Conservation (phyloP, 2,113 vertebrate genomes). For the Python bivittatus region DNA sequence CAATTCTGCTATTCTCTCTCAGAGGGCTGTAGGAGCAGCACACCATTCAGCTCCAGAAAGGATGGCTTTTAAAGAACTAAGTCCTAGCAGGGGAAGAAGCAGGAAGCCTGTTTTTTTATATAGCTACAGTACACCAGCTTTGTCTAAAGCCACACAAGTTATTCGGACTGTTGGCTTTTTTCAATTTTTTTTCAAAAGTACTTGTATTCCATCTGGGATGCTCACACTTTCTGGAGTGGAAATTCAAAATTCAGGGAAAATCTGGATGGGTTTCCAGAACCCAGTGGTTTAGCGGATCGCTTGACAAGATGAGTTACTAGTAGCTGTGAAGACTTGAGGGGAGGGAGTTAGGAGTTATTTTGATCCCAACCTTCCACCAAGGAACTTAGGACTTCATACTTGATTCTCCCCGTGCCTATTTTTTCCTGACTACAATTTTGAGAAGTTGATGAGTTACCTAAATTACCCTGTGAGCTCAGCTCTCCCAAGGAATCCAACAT, state of each 20-base stretch:
- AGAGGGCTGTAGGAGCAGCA: too few relatives aligned
- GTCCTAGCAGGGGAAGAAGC: not conserved
- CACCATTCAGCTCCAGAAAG: not conserved
- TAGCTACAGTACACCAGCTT: not conserved
- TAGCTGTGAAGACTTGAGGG: not conserved
- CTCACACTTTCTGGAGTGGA: not conserved
- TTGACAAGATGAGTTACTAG: not conserved
- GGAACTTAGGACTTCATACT: not conserved
- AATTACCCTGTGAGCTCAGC: not conserved
- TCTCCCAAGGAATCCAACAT: not conserved
- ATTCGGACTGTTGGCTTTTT: not conserved
- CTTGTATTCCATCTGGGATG: not conserved
- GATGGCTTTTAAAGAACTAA: not conserved
- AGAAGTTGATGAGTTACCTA: not conserved
- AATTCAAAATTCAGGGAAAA: not conserved
- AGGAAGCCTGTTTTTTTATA: not conserved
- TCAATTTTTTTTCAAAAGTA: not conserved
- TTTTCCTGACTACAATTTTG: not conserved
- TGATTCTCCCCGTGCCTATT: not conserved
- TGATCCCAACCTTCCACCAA: not conserved
- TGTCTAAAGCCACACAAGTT: not conserved
- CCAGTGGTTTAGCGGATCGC: not conserved
- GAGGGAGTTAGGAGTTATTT: not conserved
- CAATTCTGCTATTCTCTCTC: not conserved
- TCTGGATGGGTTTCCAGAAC: not conserved